phyloP scores from a whole-genome alignment of 2,113 vertebrate species.

The Martes martes region DNA sequence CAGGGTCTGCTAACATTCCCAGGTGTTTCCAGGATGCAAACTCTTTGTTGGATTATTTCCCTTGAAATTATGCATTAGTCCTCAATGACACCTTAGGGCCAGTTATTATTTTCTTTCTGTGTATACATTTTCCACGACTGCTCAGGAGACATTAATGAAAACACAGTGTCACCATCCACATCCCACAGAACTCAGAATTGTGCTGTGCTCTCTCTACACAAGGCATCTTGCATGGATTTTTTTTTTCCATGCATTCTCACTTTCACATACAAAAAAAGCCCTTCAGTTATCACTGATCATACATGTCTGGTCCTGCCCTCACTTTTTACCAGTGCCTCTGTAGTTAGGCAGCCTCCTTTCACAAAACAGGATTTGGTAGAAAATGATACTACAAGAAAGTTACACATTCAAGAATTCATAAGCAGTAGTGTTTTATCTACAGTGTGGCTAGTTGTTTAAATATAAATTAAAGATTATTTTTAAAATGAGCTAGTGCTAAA shows the following conservation, averaged over 20 bases:
- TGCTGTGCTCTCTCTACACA: background rate
- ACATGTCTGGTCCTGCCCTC: background rate
- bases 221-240: background rate
- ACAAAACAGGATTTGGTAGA: background rate
- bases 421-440: background rate
- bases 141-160: slow-evolving; percentile 37
- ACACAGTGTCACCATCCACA: background rate
- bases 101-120: background rate
- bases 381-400: background rate
- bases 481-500: slow-evolving; percentile 4
- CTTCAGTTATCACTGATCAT: background rate
- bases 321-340: background rate
- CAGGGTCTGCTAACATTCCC: background rate
- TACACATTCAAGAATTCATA: background rate
- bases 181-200: background rate
- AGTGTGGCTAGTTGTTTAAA: background rate
- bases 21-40: background rate
- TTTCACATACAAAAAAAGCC: background rate
- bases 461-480: background rate
- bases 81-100: background rate
- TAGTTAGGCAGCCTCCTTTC: background rate
- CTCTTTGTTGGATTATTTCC: background rate
- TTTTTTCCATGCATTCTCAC: background rate
- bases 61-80: slow-evolving; percentile 6
- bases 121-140: background rate